phyloP scores from a whole-genome alignment of 2,113 vertebrate genomes.

The Corythoichthys intestinalis region DNA sequence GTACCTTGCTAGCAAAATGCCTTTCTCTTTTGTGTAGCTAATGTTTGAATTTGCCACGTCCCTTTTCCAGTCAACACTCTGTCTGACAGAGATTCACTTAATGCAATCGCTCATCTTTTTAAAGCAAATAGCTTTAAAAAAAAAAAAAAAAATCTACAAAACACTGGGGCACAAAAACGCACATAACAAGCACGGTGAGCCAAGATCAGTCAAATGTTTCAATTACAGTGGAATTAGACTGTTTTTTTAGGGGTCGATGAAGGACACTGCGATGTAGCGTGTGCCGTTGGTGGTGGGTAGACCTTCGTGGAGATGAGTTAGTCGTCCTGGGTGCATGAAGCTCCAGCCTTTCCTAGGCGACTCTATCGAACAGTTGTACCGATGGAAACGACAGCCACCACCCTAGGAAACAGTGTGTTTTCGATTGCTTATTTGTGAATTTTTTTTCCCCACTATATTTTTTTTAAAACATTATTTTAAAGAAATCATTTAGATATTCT shows the following conservation, averaged over 20 bases:
- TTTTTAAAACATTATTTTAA: no score
- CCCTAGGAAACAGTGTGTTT: conserved; percentile 71
- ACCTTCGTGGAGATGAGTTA: conserved; percentile 97
- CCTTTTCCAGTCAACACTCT: conserved; percentile 44
- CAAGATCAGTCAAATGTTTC: conserved; percentile 18
- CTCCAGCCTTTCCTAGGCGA: conserved; percentile 97
- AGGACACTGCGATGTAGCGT: conserved; percentile 95
- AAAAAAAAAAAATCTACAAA: conserved; percentile 31
- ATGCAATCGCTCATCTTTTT: conserved; percentile 28
- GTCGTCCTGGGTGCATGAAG: conserved; percentile 96
- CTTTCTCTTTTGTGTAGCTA: conserved; percentile 13
- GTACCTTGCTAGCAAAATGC: conserved; percentile 2
- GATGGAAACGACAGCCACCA: conserved; percentile 92
- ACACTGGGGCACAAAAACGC: conserved; percentile 13
- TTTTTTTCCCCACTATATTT: no score
- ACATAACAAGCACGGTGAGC: conserved; percentile 12
- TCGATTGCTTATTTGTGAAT: neutral
- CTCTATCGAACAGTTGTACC: conserved; percentile 93
- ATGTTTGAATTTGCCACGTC: conserved; percentile 17
- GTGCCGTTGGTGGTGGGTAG: conserved; percentile 92
- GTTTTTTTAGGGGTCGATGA: conserved; percentile 84
- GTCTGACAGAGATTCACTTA: conserved; percentile 62
- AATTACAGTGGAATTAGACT: conserved; percentile 1
- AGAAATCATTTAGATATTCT: no score
- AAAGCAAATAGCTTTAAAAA: conserved; percentile 46